These are phyloP conservation scores for Microtus montanus DNA, from an alignment of 2,113 vertebrate species.

Conservation along the genomic window DNA sequence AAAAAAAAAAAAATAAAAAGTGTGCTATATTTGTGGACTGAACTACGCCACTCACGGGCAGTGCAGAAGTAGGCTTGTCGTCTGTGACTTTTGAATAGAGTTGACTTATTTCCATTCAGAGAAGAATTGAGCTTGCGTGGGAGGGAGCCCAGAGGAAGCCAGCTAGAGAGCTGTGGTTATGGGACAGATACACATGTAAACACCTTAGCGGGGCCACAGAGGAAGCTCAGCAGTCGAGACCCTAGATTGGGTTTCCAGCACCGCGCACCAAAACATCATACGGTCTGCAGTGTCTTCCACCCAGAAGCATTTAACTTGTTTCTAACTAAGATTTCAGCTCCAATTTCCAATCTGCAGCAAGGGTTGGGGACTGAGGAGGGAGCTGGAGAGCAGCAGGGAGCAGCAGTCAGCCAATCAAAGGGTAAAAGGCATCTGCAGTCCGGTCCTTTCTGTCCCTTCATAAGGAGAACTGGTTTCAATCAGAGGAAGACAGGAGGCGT, in stretches of 20 bases:
- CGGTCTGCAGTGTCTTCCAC: not conserved
- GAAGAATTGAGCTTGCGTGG: not conserved
- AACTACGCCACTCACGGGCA: not conserved
- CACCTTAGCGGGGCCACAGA: not conserved
- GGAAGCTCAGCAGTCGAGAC: not conserved
- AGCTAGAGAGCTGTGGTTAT: not conserved
- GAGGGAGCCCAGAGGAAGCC: not conserved
- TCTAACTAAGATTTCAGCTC: not conserved
- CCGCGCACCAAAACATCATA: rapidly evolving
- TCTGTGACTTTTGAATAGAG: not conserved
- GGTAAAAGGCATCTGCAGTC: not conserved
- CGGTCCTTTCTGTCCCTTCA: not conserved
- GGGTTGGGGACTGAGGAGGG: not conserved
- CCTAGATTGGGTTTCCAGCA: not conserved
- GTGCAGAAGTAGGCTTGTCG: not conserved
- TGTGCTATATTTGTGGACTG: not conserved
- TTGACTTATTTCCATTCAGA: not conserved
- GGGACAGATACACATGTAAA: not conserved
- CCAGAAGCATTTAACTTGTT: not conserved
- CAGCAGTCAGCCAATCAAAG: not conserved
- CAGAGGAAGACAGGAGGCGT: not conserved
- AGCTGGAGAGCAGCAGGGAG: not conserved
- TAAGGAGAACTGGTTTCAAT: not conserved
- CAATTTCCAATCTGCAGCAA: not conserved
- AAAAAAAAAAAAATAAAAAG: too few relatives aligned